A percentile compares a stretch with the other conserved stretches of the same genome.
Conservation (phyloP, 2,888 invertebrate species). For the Allacma fusca region DNA sequence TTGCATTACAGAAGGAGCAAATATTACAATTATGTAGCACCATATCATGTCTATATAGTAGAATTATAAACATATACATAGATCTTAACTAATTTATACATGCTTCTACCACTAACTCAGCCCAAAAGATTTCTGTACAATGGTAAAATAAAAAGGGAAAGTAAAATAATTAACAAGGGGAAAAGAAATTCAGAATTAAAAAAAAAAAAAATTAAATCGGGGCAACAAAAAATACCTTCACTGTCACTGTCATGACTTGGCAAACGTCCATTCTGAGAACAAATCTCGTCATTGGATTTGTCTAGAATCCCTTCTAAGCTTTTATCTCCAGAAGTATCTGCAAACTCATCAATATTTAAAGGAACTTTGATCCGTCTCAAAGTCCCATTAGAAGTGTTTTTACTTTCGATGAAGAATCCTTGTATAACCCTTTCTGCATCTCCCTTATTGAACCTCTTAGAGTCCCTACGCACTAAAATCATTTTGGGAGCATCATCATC, state of each 20-base stretch:
- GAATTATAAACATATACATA: too few relatives aligned
- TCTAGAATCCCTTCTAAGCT: conserved; percentile 45
- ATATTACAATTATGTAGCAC: too few relatives aligned
- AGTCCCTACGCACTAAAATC: conserved; percentile 57
- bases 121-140: too few relatives aligned
- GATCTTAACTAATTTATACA: too few relatives aligned
- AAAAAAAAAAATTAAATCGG: conserved; percentile 21
- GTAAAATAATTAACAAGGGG: neutral
- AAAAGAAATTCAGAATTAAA: neutral
- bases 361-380: conserved; percentile 58
- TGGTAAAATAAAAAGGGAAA: neutral
- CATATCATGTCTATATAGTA: too few relatives aligned
- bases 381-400: conserved; percentile 56
- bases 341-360: conserved; percentile 48
- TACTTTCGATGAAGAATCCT: conserved; percentile 62
- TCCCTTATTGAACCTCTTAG: conserved; percentile 58
- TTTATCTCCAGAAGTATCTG: conserved; percentile 40
- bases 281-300: conserved; percentile 8
- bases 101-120: too few relatives aligned
- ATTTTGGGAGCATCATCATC: conserved; percentile 41
- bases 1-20: too few relatives aligned
- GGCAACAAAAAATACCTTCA: conserved; percentile 39
- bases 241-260: conserved; percentile 14
- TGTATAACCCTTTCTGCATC: conserved; percentile 61
- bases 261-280: conserved; percentile 29